Evolutionary conservation across 23 tunicate species (phyloP), one percentile per base, ranked within the genome.

Genomic region (Aplidium turbinatum): DNA sequence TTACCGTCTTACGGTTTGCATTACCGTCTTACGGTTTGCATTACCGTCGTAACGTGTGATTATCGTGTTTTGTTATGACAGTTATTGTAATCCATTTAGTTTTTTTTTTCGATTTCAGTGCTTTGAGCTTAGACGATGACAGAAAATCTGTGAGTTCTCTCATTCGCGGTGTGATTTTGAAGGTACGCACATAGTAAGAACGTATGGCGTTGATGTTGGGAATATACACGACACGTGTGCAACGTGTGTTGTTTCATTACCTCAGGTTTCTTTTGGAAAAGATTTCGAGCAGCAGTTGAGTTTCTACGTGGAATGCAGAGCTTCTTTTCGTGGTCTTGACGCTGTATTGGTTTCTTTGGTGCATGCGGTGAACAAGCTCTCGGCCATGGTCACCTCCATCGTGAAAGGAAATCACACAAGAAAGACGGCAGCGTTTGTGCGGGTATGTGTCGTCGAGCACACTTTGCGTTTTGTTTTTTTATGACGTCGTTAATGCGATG

Each of bases 251-350:
- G 13, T 11, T 16, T 42, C 50, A 6, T 38, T 54, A 23, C 18
- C n/a, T 19, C 73, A 84, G 82, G 67, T 91, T 13, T 63, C 81
- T 16, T 91, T 84, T 58, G 97, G 97, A 2, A 83, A 87, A 54
- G 97, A 91, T 48, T 91, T 91, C 46, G 97, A 91, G 58, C 97
- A 91, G 64, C 97, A 91, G 56, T 57, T 91, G 73, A 79, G 77
- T 47, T 91, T 91, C 67, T 91, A 78, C 45, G 97, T 91, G 9
- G 86, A 84, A 39, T 91, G 97, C 48, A 58, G 97, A 31, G 91
- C 88, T 28, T 75, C 84, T 1, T 91, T 91, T 47, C 45, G 78
- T 25, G 78, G 83, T 18, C 38, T 91, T 58, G 97, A 91, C 36
- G 18, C 58, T 16, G 97, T 91, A 27, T 52, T 91, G 3, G 77